These are phyloP conservation scores for Myrmecophaga tridactyla DNA, from an alignment of 2,113 vertebrate species.

Conservation along the genomic window DNA sequence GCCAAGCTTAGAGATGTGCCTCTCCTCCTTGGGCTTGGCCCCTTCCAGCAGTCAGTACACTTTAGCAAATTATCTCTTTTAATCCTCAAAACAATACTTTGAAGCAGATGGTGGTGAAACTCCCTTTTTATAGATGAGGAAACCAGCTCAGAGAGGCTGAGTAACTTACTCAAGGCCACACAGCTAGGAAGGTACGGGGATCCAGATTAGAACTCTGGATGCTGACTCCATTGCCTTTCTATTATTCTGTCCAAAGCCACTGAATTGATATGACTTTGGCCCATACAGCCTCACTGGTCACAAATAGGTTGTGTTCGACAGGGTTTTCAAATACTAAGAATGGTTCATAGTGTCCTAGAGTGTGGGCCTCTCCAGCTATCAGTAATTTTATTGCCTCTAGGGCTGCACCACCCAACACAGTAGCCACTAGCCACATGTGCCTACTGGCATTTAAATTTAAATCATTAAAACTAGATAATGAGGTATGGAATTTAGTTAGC, in stretches of 20 bases:
- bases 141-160: not conserved
- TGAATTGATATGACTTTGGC: not conserved
- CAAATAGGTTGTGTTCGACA: not conserved
- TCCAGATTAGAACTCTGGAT: not conserved
- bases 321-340: not conserved
- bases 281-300: not conserved
- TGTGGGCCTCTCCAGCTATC: fast-evolving
- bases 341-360: not conserved
- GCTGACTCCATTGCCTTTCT: not conserved
- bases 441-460: not conserved
- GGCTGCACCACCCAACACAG: no score
- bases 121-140: not conserved
- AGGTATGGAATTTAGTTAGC: no score
- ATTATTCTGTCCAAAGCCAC: not conserved
- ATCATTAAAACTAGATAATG: not conserved
- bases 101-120: not conserved
- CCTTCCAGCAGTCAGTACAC: not conserved
- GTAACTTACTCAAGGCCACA: not conserved
- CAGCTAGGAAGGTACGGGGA: not conserved
- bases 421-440: not conserved
- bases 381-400: not conserved
- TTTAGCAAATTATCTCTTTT: not conserved
- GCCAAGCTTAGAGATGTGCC: not conserved
- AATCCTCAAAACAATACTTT: not conserved
- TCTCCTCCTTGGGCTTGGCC: not conserved